Base-by-base conservation (phyloP, 2,888 invertebrate genomes). In the Eucriotettix oculatus region DNA sequence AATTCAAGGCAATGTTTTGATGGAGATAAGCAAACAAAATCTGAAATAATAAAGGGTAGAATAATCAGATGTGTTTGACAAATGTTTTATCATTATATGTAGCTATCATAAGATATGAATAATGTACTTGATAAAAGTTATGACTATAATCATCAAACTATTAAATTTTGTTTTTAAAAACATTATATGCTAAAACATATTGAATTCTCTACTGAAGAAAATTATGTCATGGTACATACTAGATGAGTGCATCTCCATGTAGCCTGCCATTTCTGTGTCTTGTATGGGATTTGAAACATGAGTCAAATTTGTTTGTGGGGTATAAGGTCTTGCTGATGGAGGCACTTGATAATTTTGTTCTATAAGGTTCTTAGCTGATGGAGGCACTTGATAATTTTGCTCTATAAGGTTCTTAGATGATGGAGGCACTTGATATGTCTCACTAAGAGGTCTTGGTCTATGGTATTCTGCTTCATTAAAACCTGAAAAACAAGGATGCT, bases 401-500 rank as follows among this genome's bases (percentile, higher is more conserved):
- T 66, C 67, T 52, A 61, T 54, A 55, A 78, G 71, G 42, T 75
- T 75, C 58, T 76, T 72, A 16, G 76, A 74, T 61, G 77, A 74
- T n/a, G 76, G 75, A 11, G 75, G 73, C 58, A 82, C 73, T 58
- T 74, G 71, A 64, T 78, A 78, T 10, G 75, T 74, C 62, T 77
- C 76, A 62, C 71, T 74, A 59, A 76, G 64, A 12, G 76, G 74
- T 61, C 76, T 70, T 9, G 78, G 76, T 59, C 71, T 68, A 64
- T 75, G 71, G 65, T 77, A 76, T 63, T 76, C 74, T 61, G 71
- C 72, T 61, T 72, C 68, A 57, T 66, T 68, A 58, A 66, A 66
- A 61, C 62, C 66, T 66, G 56, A 12, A 59, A 61, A 16, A 48
- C 48, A 57, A 52, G 42, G 42, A 29, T 29, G 7, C 29, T 29